Conservation (phyloP, 2,797 vertebrate species). For the Bucorvus abyssinicus region DNA sequence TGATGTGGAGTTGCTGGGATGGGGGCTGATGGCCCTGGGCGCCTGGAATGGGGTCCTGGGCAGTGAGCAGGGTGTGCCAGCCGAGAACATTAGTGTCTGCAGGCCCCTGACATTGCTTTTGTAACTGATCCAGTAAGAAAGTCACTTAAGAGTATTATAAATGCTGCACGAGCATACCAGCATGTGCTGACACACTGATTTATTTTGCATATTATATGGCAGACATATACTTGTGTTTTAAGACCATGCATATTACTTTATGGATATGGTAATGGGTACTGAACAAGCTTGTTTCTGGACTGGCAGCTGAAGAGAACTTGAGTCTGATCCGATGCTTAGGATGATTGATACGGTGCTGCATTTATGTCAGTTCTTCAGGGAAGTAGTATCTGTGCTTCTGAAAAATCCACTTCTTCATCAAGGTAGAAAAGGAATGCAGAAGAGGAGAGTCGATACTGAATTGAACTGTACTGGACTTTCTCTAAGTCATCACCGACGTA, state of each 20-base stretch:
- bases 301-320: neutral
- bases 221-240: neutral
- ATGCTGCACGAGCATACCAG: neutral
- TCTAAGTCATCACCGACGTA: neutral
- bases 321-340: neutral
- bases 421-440: neutral
- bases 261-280: neutral
- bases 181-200: neutral
- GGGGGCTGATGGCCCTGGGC: neutral
- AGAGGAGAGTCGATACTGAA: neutral
- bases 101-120: neutral
- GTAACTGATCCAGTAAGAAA: neutral
- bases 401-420: neutral
- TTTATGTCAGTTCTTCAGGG: fast-evolving
- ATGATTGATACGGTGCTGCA: neutral
- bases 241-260: neutral
- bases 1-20: fast-evolving
- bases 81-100: neutral
- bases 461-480: neutral
- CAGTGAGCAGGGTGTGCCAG: fast-evolving
- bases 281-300: neutral
- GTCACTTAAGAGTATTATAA: neutral
- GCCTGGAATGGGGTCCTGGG: neutral
- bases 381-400: neutral
- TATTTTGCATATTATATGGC: neutral